phyloP scores from a whole-genome alignment of 1,140 invertebrate genomes.

The Plodia interpunctella region DNA sequence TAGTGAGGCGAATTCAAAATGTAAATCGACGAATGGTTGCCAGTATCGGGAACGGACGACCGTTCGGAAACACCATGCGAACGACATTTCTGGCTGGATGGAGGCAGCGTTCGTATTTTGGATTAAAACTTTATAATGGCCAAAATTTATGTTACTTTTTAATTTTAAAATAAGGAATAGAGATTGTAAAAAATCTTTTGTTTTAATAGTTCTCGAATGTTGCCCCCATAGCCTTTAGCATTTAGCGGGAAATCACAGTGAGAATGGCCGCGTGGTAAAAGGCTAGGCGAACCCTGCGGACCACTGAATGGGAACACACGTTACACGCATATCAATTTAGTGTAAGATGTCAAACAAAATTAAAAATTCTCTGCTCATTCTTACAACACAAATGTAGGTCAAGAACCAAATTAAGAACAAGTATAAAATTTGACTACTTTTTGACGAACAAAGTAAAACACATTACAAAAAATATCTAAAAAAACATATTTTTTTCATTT shows the following conservation, averaged over 20 bases:
- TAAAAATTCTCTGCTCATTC: neutral
- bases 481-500: too few species aligned
- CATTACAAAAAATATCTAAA: too few species aligned
- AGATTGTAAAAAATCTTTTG: neutral
- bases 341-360: neutral
- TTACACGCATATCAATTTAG: neutral
- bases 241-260: slow-evolving; percentile 2
- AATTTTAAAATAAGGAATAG: neutral
- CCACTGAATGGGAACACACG: neutral
- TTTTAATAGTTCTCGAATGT: slow-evolving; percentile 1
- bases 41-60: slow-evolving; percentile 30
- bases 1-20: slow-evolving; percentile 10
- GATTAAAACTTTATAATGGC: neutral
- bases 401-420: too few species aligned
- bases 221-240: neutral
- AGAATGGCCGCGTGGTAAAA: slow-evolving; percentile 3
- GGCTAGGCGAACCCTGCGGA: neutral
- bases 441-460: too few species aligned
- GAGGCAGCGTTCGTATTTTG: slow-evolving; percentile 15
- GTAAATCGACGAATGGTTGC: slow-evolving; percentile 29
- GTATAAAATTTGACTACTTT: too few species aligned
- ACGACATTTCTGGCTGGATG: slow-evolving; percentile 18
- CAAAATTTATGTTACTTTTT: neutral
- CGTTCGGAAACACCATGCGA: slow-evolving; percentile 53
- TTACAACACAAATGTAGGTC: too few species aligned